Conservation (phyloP, 2,113 vertebrate genomes). For the Oreochromis tanganicae region DNA sequence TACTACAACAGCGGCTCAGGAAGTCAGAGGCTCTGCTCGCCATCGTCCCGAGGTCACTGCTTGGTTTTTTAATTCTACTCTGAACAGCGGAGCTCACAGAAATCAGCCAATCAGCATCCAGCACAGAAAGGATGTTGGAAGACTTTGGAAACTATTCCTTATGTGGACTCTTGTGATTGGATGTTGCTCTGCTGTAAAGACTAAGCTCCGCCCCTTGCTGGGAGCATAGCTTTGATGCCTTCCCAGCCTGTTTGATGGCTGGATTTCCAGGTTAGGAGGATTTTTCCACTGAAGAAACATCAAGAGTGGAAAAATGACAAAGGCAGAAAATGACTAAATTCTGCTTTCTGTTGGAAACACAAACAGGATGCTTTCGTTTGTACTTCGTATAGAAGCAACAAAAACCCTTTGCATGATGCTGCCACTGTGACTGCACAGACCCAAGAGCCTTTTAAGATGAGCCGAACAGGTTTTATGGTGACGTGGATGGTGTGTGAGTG, state of each 20-base stretch:
- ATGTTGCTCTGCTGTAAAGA: neutral
- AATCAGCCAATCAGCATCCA: neutral
- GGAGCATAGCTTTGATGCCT: neutral
- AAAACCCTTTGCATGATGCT: rapidly evolving
- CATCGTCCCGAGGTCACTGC: neutral
- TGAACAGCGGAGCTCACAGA: neutral
- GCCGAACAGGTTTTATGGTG: neutral
- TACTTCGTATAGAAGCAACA: neutral
- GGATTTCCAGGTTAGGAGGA: neutral
- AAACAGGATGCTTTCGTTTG: rapidly evolving
- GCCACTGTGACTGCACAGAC: neutral
- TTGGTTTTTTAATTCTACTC: neutral
- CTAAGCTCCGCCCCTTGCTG: neutral
- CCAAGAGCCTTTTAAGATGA: neutral
- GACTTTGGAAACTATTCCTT: neutral
- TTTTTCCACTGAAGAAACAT: neutral
- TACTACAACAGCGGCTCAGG: constrained; percentile 4
- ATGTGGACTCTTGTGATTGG: neutral
- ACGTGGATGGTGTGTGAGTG: rapidly evolving
- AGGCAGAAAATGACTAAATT: neutral
- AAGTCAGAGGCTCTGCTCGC: neutral
- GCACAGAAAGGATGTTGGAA: neutral
- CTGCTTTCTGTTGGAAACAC: neutral
- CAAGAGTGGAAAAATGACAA: neutral
- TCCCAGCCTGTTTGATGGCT: neutral